These are phyloP conservation scores for Enteromius treurensis DNA, from an alignment of 2,797 vertebrate genomes.

Conservation along the genomic window DNA sequence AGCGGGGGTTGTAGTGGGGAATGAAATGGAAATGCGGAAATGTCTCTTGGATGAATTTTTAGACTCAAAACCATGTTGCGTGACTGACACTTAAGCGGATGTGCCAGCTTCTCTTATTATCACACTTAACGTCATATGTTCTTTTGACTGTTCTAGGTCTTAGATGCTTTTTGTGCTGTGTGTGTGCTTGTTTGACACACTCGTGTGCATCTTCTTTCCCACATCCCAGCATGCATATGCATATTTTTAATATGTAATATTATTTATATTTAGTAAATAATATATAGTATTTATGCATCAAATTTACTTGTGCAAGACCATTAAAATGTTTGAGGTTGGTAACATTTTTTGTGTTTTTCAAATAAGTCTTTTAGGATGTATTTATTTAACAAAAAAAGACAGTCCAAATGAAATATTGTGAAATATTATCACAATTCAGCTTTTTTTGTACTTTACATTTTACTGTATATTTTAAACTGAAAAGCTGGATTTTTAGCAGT, in stretches of 20 bases:
- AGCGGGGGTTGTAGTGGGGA: slow-evolving; percentile 34
- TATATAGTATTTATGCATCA: not conserved
- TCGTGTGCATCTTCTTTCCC: not conserved
- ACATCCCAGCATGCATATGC: not conserved
- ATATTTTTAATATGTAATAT: not conserved
- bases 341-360: not conserved
- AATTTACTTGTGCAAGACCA: not conserved
- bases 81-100: slow-evolving; percentile 23
- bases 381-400: not conserved
- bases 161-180: not conserved
- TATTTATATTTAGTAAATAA: no score
- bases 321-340: not conserved
- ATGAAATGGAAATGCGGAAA: slow-evolving; percentile 34
- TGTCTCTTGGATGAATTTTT: slow-evolving; percentile 29
- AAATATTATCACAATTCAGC: not conserved
- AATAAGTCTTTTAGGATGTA: not conserved
- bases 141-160: slow-evolving; percentile 22
- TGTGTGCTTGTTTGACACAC: not conserved
- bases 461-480: no score
- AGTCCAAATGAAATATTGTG: not conserved
- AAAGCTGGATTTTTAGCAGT: not conserved
- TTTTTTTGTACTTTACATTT: not conserved
- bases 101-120: not conserved
- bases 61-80: slow-evolving; percentile 9
- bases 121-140: not conserved